Base-by-base conservation (phyloP, 2,797 vertebrate species). In the Tapirus indicus region DNA sequence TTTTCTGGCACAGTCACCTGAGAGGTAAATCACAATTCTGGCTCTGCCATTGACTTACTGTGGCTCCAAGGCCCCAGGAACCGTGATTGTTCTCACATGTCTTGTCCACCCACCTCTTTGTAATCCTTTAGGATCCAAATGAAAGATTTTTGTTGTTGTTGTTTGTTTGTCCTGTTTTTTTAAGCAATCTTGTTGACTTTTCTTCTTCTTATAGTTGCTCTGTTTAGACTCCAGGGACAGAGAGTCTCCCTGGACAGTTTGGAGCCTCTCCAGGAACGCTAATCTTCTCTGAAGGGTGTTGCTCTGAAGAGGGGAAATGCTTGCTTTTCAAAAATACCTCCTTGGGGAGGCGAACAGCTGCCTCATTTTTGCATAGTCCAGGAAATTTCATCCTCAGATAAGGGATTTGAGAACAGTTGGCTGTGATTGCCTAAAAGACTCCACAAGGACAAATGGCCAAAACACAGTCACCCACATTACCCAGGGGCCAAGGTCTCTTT, bases 341-440 rank as follows among this genome's bases (percentile, higher is more conserved):
- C 92, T 90, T 41, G 41, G 89, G 92, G 96, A 98, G 66, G 84
- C 66, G 18, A 49, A 25, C 29, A 62, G 84, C 89, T 23, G 75
- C 78, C 52, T 94, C 11, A 1, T 56, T 96, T 97, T 35, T 97
- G 98, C 90, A 52, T 1, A 62, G 92, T 98, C 93, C 95, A 97
- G 95, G 94, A 97, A 98, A 96, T 97, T 97, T 97, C 60, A 96
- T 97, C 95, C 92, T 88, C 72, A 95, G 97, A 97, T 97, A 97
- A 97, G 91, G 77, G 52, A 95, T 94, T 94, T 97, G 89, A 95
- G 84, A 92, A 68, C 2, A 82, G 77, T 35, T 97, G 97, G 52
- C 93, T 95, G 71, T 71, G 87, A 93, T 27, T 69, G 21, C 85
- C 68, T 75, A 23, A 92, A 62, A 92, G 69, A 83, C 72, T 91